Conservation (phyloP, 2,797 vertebrate species). For the Aselliscus stoliczkanus region DNA sequence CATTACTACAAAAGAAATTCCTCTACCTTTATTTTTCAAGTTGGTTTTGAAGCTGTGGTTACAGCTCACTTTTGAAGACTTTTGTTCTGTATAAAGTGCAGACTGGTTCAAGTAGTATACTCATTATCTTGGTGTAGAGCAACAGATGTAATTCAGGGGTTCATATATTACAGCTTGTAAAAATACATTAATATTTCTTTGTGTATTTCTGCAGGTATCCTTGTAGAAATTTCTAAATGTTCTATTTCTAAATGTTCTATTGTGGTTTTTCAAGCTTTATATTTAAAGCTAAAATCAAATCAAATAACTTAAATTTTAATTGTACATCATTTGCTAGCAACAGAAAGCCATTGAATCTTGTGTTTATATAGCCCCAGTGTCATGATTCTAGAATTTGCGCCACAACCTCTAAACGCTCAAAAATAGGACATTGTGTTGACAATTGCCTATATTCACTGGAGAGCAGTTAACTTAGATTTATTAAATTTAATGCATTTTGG, state of each 20-base stretch:
- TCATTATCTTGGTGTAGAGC: background rate
- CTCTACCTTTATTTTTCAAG: background rate
- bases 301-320: background rate
- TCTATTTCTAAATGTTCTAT: background rate
- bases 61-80: background rate
- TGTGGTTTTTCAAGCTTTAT: slow-evolving; percentile 6
- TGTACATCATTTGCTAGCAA: background rate
- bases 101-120: background rate
- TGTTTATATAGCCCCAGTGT: background rate
- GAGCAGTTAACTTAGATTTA: slow-evolving; percentile 66
- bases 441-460: slow-evolving; percentile 51
- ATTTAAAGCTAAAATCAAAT: background rate
- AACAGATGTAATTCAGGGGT: background rate
- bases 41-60: background rate
- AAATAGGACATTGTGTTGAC: slow-evolving; percentile 58
- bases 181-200: background rate
- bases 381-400: slow-evolving; percentile 10
- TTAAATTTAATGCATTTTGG: slow-evolving; percentile 67
- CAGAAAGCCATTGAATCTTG: slow-evolving; percentile 1
- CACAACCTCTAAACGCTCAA: slow-evolving; percentile 39
- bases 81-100: background rate
- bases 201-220: background rate
- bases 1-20: background rate
- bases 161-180: background rate
- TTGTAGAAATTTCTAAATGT: too few relatives aligned